A percentile compares a stretch with the other conserved stretches of the same genome.
phyloP scores from a whole-genome alignment of 2,113 vertebrate species.

The Centrocercus urophasianus region DNA sequence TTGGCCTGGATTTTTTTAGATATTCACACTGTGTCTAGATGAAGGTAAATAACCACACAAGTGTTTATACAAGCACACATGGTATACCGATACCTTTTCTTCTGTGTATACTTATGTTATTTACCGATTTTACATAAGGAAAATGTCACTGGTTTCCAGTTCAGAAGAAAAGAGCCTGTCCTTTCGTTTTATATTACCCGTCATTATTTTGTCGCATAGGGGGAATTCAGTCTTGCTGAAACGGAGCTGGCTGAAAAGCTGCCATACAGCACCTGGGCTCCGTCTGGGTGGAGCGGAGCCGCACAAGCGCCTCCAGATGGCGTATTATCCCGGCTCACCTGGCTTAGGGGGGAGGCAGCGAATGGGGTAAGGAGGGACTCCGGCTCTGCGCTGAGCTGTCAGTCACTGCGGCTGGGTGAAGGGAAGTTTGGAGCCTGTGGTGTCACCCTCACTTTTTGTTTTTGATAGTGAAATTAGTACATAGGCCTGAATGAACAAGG shows the following conservation, averaged over 20 bases:
- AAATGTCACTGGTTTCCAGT: not conserved
- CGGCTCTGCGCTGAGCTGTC: not conserved
- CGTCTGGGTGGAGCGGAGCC: not conserved
- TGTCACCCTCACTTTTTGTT: not conserved
- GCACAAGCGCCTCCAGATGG: not conserved
- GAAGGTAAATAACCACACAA: not conserved
- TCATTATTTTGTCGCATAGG: not conserved
- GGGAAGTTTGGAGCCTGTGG: not conserved
- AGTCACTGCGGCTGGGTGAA: not conserved
- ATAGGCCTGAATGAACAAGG: not conserved
- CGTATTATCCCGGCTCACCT: not conserved
- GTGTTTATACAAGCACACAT: not conserved
- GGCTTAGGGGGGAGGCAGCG: fast-evolving
- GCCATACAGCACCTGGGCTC: fast-evolving
- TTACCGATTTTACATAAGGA: not conserved
- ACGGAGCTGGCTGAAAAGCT: not conserved
- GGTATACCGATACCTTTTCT: not conserved
- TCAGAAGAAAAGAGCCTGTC: not conserved
- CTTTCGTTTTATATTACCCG: not conserved
- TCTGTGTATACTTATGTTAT: not conserved
- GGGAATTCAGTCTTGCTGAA: not conserved
- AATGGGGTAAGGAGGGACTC: not conserved
- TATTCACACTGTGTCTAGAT: not conserved
- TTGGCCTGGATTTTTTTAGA: not conserved
- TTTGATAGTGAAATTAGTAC: not conserved